These are phyloP conservation scores for Trichechus manatus DNA, from an alignment of 2,113 vertebrate species.

Conservation along the genomic window DNA sequence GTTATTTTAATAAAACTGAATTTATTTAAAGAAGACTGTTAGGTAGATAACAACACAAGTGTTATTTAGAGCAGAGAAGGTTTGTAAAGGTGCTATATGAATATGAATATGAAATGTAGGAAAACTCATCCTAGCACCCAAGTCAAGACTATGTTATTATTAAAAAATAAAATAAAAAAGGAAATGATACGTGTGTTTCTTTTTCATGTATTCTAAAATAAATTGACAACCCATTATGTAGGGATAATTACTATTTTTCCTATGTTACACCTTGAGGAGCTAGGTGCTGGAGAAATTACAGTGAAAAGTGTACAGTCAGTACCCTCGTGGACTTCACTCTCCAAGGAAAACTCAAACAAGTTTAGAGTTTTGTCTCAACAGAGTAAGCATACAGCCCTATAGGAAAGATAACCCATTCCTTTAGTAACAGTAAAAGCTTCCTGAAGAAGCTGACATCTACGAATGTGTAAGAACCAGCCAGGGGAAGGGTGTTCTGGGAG, in stretches of 20 bases:
- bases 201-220: neutral
- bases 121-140: neutral
- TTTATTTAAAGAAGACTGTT: neutral
- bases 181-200: neutral
- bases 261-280: neutral
- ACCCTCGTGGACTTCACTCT: neutral
- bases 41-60: neutral
- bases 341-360: neutral
- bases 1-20: neutral
- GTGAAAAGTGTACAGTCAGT: neutral
- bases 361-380: neutral
- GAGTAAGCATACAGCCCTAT: neutral
- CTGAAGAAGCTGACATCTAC: neutral
- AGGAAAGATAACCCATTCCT: neutral
- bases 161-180: neutral
- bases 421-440: neutral
- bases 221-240: neutral
- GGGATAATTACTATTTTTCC: neutral
- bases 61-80: neutral
- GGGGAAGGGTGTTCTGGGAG: neutral
- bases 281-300: neutral
- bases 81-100: neutral
- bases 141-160: neutral
- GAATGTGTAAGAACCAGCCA: neutral
- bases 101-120: neutral